Percentiles rank a stretch among this genome's conserved stretches.
Evolutionary conservation across 2,113 vertebrate species (phyloP).

Genomic region (Neotragus pygmaeus): DNA sequence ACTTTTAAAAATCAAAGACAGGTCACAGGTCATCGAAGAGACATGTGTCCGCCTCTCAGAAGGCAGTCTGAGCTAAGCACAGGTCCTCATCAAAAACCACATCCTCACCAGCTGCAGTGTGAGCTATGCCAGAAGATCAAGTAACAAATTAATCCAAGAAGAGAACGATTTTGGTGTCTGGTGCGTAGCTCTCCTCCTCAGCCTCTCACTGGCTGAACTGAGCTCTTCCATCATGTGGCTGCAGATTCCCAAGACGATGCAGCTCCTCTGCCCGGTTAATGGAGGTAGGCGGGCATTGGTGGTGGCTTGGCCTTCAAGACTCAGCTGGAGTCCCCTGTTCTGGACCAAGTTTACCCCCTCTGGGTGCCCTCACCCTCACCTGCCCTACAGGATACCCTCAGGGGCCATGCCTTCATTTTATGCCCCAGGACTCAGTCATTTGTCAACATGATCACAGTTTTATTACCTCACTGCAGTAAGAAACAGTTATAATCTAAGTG

Average conservation of each 20-base stretch:
- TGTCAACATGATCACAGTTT: neutral
- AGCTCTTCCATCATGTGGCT: neutral
- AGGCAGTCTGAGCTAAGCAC: fast-evolving
- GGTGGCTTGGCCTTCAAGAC: neutral
- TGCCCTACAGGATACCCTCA: neutral
- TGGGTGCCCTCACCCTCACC: neutral
- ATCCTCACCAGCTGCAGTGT: fast-evolving
- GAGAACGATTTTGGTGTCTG: fast-evolving
- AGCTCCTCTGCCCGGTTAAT: neutral
- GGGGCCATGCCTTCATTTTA: neutral
- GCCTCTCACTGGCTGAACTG: neutral
- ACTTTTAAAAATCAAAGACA: neutral
- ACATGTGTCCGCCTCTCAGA: neutral
- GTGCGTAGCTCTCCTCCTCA: fast-evolving
- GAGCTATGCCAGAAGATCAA: neutral
- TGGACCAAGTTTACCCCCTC: neutral
- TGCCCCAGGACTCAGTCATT: neutral
- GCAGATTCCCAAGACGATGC: neutral
- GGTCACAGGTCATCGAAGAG: neutral
- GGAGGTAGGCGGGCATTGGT: neutral
- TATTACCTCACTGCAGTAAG: neutral
- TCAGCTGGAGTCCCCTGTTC: neutral
- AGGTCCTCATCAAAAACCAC: neutral
- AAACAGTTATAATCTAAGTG: neutral
- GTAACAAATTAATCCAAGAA: fast-evolving